phyloP scores from a whole-genome alignment of 2,888 invertebrate species.

The Thymelicus acteon region DNA sequence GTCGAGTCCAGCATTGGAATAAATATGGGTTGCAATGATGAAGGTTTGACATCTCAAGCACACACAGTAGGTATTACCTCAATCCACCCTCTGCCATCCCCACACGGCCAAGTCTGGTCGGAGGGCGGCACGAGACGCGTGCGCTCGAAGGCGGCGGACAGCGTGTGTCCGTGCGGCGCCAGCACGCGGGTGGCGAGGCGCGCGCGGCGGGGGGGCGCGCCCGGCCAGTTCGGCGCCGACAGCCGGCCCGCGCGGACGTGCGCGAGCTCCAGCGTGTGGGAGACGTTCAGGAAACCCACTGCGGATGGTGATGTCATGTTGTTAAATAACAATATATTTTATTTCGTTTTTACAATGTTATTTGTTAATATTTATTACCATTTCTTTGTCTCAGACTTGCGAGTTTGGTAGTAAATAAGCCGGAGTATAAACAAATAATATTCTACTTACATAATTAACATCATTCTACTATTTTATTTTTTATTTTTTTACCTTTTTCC shows the following conservation, averaged over 20 bases:
- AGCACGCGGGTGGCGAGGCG: conserved; percentile 60
- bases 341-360: too few relatives aligned
- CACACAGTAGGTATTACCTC: conserved; percentile 64
- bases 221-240: conserved; percentile 71
- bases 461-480: too few relatives aligned
- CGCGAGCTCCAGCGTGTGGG: conserved; percentile 61
- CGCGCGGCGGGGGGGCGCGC: conserved; percentile 56
- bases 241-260: conserved; percentile 56
- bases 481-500: too few relatives aligned
- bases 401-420: too few relatives aligned
- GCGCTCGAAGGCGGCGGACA: conserved; percentile 59
- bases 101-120: conserved; percentile 61
- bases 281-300: conserved; percentile 70
- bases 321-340: too few relatives aligned
- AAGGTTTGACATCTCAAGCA: too few relatives aligned
- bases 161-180: conserved; percentile 69
- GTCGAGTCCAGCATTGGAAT: too few relatives aligned
- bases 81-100: conserved; percentile 76
- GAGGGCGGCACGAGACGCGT: conserved; percentile 52
- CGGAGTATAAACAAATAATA: too few relatives aligned
- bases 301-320: conserved; percentile 17
- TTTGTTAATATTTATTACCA: too few relatives aligned
- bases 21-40: too few relatives aligned
- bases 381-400: too few relatives aligned
- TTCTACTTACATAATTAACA: too few relatives aligned